Evolutionary conservation across 2,888 invertebrate species (phyloP).

Genomic region (Conomelus anceps): DNA sequence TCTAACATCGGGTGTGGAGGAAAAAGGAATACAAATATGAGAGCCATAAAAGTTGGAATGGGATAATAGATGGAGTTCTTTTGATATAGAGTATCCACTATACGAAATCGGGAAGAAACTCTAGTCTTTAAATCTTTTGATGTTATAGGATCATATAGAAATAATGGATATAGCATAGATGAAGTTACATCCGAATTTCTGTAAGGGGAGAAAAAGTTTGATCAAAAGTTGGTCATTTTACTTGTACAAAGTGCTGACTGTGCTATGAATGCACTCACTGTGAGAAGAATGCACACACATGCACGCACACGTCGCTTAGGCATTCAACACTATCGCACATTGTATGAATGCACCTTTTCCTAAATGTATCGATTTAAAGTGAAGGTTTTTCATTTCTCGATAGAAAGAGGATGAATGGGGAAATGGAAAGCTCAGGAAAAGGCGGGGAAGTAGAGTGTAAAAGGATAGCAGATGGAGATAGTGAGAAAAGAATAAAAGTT

Average conservation of each 20-base stretch:
- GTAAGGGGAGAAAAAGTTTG: background rate
- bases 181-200: slow-evolving; percentile 6
- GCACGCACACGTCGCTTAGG: no score
- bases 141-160: background rate
- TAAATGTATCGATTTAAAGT: background rate
- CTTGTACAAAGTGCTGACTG: background rate
- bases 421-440: background rate
- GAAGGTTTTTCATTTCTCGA: background rate
- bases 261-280: background rate
- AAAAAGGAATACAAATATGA: background rate
- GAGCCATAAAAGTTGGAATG: background rate
- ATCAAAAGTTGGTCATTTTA: background rate
- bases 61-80: background rate
- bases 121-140: background rate
- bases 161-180: background rate
- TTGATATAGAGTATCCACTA: background rate
- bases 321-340: background rate
- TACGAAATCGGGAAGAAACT: background rate
- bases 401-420: background rate
- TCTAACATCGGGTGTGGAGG: no score
- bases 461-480: background rate
- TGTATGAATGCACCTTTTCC: background rate
- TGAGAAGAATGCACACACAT: background rate
- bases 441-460: background rate
- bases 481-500: background rate